Evolutionary conservation across 2,888 invertebrate species (phyloP).

Genomic region (Ormyrus thymus): DNA sequence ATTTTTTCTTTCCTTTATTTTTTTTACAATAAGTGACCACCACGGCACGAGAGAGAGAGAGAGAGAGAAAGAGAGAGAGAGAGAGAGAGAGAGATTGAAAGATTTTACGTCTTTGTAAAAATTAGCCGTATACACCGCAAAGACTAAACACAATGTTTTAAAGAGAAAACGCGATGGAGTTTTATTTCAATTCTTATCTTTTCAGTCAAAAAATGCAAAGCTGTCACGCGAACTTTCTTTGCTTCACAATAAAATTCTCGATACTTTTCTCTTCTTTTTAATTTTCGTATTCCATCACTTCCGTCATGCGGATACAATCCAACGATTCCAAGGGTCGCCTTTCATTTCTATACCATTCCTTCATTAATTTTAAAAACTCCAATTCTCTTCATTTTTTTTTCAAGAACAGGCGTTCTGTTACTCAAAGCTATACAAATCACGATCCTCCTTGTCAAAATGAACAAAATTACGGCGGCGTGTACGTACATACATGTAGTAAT

Average conservation of each 20-base stretch:
- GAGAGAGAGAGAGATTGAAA: slow-evolving; percentile 48
- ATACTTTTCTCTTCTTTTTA: slow-evolving; percentile 25
- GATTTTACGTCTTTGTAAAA: slow-evolving; percentile 51
- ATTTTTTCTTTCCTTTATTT: slow-evolving; percentile 43
- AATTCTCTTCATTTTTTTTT: slow-evolving; percentile 33
- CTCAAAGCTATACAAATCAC: slow-evolving; percentile 42
- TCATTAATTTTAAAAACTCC: slow-evolving; percentile 40
- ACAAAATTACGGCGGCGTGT: slow-evolving; percentile 47
- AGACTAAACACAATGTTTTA: slow-evolving; percentile 50
- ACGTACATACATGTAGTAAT: slow-evolving; percentile 43
- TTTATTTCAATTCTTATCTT: slow-evolving; percentile 18
- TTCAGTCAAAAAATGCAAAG: slow-evolving; percentile 48
- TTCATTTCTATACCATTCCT: slow-evolving; percentile 56
- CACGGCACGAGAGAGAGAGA: slow-evolving; percentile 51
- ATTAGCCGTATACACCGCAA: slow-evolving; percentile 50
- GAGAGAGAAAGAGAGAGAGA: slow-evolving; percentile 46
- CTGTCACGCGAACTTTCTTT: slow-evolving; percentile 30
- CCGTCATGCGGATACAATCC: slow-evolving; percentile 66
- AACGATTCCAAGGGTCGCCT: slow-evolving; percentile 59
- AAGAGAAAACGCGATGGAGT: slow-evolving; percentile 42
- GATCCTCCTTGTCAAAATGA: slow-evolving; percentile 52
- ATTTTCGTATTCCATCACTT: slow-evolving; percentile 59
- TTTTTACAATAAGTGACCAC: slow-evolving; percentile 49
- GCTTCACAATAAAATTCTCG: slow-evolving; percentile 57
- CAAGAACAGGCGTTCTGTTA: slow-evolving; percentile 22